Base-by-base conservation (phyloP, 2,888 invertebrate genomes). In the Dolichomitus sp. region DNA sequence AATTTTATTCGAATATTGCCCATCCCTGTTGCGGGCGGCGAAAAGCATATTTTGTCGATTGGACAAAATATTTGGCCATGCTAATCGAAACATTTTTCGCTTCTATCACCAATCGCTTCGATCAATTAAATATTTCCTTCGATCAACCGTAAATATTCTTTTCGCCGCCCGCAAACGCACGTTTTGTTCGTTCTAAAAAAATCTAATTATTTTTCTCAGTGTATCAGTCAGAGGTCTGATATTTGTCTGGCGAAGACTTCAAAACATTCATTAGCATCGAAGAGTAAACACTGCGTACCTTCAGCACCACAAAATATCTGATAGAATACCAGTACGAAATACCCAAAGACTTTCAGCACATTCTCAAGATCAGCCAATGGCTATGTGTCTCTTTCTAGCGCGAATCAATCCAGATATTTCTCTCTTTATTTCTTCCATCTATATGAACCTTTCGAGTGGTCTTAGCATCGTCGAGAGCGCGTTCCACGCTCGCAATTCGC, bases 401-500 rank as follows among this genome's bases (percentile, higher is more conserved):
- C 9, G 14, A 27, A 59, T 73, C 17, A 37, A 33, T 30, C 45
- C 42, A 33, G 40, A 19, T 57, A 30, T 74, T 42, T 48, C 33
- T 19, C 45, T 61, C 30, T 17, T 30, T 69, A 42, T 37, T 69
- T 63, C 52, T 69, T 59, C 17, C 66, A 42, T 59, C 17, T 54
- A 45, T 57, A 66, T 72, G 48, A 59, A 59, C 42, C 33, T 73
- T 30, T 37, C 37, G 50, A 72, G 45, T 65, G 45, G 37, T 74
- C 45, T 40, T 70, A 33, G 45, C 30, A 33, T 52, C 61, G n/a
- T 63, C 54, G 50, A 65, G 50, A 75, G 50, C 57, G 42, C 48
- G 37, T 80, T 75, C 57, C 70, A 69, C 33, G 23, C 65, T 75
- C 65, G 50, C 48, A 63, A 59, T 76, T 72, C 66, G 59, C 75